phyloP scores from a whole-genome alignment of 2,113 vertebrate genomes.

The Shinisaurus crocodilurus region DNA sequence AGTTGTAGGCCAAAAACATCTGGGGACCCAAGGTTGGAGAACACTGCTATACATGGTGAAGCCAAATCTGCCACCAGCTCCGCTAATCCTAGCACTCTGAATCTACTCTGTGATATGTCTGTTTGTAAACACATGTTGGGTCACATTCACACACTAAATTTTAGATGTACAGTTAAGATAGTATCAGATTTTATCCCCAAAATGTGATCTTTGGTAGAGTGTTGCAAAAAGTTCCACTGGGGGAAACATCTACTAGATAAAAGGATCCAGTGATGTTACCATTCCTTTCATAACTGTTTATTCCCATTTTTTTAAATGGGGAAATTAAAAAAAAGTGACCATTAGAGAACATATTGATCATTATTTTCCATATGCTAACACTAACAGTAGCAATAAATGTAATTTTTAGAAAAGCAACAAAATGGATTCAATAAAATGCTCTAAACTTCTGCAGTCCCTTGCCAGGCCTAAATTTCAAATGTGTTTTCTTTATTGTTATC shows the following conservation, averaged over 20 bases:
- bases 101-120: background rate
- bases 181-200: background rate
- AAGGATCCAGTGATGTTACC: background rate
- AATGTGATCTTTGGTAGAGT: background rate
- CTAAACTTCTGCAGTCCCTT: slow-evolving; percentile 41
- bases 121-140: background rate
- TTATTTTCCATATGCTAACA: slow-evolving; percentile 18
- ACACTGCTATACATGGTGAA: background rate
- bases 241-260: background rate
- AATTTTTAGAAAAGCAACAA: background rate
- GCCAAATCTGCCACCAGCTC: background rate
- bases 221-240: background rate
- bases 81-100: too few species aligned
- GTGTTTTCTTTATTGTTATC: slow-evolving; percentile 54
- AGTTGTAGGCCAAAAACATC: too few species aligned
- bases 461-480: slow-evolving; percentile 51
- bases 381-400: background rate
- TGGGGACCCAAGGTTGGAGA: too few species aligned
- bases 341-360: background rate
- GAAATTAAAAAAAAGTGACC: slow-evolving; percentile 19
- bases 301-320: background rate
- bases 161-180: background rate
- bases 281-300: background rate
- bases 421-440: slow-evolving; percentile 30
- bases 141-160: background rate